phyloP scores from a whole-genome alignment of 2,797 vertebrate genomes.

The Nyctibius grandis region DNA sequence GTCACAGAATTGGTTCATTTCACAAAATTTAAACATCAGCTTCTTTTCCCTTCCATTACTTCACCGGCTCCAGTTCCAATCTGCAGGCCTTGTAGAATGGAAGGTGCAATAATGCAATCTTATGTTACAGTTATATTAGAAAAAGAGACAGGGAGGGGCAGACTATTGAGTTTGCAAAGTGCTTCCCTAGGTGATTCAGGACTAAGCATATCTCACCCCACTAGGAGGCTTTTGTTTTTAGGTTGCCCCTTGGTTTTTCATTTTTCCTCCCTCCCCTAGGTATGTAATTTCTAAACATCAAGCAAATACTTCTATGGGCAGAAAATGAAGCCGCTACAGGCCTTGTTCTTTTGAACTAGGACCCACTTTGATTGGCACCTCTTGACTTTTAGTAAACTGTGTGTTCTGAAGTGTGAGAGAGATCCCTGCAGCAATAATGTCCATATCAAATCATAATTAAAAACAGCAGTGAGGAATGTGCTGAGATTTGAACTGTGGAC shows the following conservation, averaged over 20 bases:
- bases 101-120: background rate
- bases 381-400: conserved; percentile 39
- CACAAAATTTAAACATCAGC: background rate
- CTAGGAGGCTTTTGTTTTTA: background rate
- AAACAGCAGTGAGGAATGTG: conserved; percentile 38
- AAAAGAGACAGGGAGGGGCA: background rate
- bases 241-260: background rate
- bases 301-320: conserved; percentile 13
- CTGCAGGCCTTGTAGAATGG: background rate
- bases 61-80: background rate
- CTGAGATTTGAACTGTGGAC: conserved; percentile 54
- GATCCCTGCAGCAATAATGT: conserved; percentile 35
- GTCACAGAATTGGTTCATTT: background rate
- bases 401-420: conserved; percentile 38
- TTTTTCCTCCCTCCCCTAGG: background rate
- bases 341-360: conserved; percentile 46
- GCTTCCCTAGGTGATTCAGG: background rate
- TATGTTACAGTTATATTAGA: background rate
- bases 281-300: conserved; percentile 40
- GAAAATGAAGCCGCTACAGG: conserved; percentile 27
- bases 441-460: conserved; percentile 60
- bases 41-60: background rate
- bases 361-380: background rate
- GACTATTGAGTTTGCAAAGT: background rate
- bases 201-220: background rate